A percentile compares a stretch with the other conserved stretches of the same genome.
These are phyloP conservation scores for Tympanuchus pallidicinctus DNA, from an alignment of 2,113 vertebrate species.

Conservation along the genomic window DNA sequence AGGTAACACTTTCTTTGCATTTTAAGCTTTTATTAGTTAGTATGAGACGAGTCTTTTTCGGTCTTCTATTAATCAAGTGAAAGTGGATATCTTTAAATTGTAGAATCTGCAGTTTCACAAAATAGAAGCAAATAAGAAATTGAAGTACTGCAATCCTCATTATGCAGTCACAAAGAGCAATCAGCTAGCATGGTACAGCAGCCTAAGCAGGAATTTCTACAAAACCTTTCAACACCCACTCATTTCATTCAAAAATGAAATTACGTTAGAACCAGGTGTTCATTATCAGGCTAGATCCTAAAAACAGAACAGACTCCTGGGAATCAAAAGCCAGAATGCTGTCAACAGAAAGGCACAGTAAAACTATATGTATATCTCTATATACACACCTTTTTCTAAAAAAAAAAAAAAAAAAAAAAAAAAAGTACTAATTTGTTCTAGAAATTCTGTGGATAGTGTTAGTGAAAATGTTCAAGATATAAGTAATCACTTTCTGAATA, in stretches of 20 bases:
- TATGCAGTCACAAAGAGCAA: neutral
- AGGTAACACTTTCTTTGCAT: neutral
- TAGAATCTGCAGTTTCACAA: neutral
- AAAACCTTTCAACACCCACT: neutral
- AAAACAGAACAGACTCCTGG: neutral
- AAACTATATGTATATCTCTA: neutral
- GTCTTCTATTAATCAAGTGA: neutral
- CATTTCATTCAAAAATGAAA: neutral
- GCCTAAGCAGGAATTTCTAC: neutral
- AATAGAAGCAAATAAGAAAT: neutral
- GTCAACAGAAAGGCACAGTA: neutral
- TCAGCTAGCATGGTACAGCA: rapidly evolving
- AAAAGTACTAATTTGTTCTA: neutral
- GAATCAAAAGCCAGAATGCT: neutral
- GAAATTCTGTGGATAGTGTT: neutral
- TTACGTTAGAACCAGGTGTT: neutral
- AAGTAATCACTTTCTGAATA: neutral
- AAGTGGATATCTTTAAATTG: neutral
- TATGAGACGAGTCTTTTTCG: neutral
- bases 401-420: too few species aligned
- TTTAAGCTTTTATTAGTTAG: neutral
- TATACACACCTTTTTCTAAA: too few species aligned
- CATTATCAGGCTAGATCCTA: neutral
- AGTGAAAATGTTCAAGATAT: neutral
- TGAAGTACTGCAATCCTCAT: neutral